A percentile compares a stretch with the other conserved stretches of the same genome.
Evolutionary conservation across 2,113 vertebrate genomes (phyloP).

Genomic region (Psilopsiagon aymara): DNA sequence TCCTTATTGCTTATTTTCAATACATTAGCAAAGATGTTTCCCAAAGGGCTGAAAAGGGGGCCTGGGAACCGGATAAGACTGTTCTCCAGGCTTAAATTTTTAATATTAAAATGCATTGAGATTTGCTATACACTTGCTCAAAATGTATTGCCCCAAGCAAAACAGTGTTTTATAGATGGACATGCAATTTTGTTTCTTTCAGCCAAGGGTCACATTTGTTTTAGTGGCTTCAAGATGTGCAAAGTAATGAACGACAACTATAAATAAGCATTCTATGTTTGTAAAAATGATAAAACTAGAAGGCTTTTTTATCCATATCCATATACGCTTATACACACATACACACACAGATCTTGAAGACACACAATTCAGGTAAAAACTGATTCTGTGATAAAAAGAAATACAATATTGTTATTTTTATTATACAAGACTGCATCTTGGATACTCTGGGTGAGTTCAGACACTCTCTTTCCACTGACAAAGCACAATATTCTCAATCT

Average conservation of each 20-base stretch:
- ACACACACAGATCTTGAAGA: background rate
- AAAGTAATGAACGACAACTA: conserved; percentile 13
- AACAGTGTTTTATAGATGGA: conserved; percentile 81
- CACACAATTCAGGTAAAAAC: background rate
- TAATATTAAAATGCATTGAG: conserved; percentile 84
- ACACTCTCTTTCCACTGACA: background rate
- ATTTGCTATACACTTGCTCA: conserved; percentile 80
- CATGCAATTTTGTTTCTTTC: conserved; percentile 60
- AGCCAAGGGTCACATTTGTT: conserved; percentile 16
- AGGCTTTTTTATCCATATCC: background rate
- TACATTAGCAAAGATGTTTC: conserved; percentile 44
- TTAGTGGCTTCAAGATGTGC: background rate
- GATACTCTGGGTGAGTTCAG: background rate
- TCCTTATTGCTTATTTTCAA: conserved; percentile 44
- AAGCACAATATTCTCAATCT: background rate
- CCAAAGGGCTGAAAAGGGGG: conserved; percentile 43
- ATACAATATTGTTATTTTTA: background rate
- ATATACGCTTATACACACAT: accelerated
- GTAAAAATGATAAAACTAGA: background rate
- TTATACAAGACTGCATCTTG: background rate
- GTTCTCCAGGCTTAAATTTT: conserved; percentile 81
- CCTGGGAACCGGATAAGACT: conserved; percentile 71
- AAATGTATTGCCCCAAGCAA: conserved; percentile 84
- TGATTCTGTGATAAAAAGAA: background rate
- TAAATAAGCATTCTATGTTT: background rate